Base-by-base conservation (phyloP, 1,140 invertebrate genomes). In the Sipha flava region DNA sequence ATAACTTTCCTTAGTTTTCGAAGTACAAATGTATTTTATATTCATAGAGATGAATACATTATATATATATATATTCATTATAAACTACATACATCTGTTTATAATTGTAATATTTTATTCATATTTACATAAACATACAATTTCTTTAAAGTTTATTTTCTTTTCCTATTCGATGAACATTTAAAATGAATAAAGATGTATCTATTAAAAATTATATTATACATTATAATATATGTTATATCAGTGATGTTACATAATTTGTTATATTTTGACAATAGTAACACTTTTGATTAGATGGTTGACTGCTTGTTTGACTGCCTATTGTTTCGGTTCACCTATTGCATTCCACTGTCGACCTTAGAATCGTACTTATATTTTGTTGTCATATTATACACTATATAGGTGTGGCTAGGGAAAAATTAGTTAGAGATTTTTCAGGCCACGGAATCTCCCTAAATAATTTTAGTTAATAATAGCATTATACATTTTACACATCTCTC, bases 251-350 rank as follows among this genome's bases (percentile, higher is more conserved):
- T 77, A 77, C 73, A 57, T 77, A 21, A 54, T 59, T 77, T 72
- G 37, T 54, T 54, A 54, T 73, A 54, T 77, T 77, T 77, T 57
- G 29, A 77, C 73, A 77, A 77, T 77, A 59, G 73, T 77, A 57
- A 77, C 23, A 57, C 12, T 43, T 40, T 59, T 77, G 73, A 77
- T 77, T 77, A 59, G 52, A 59, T 54, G 73, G 57, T 77, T 43
- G 52, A 23, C 73, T 43, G 52, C 29, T 52, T 59, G 73, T 77
- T 77, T 43, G 52, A 23, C 73, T 43, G 52, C 29, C 73, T 59
- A 77, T 77, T 77, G 73, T 77, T 77, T 77, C 7, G 52, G 21
- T 77, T 77, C 73, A 77, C 73, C 73, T 77, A 59, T 77, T 77
- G 21, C 73, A 77, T 77, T 77, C 73, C 73, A 23, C 23, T 37